phyloP scores from a whole-genome alignment of 2,888 invertebrate genomes.

The Brachyptera putata region DNA sequence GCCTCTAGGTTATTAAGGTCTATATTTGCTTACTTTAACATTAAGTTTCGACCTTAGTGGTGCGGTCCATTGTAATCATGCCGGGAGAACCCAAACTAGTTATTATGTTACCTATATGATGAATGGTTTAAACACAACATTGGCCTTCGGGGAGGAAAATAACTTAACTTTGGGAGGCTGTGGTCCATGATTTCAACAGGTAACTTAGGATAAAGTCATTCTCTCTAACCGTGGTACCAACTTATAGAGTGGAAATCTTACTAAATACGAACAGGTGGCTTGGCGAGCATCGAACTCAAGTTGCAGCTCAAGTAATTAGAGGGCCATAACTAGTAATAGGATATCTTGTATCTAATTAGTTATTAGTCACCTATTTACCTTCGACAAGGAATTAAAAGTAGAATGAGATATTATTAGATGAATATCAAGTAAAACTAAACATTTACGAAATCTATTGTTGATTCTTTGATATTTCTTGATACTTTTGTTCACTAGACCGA shows the following conservation, averaged over 20 bases:
- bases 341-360: too few relatives aligned
- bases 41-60: constrained; percentile 30
- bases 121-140: constrained; percentile 23
- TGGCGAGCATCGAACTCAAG: neutral
- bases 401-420: too few relatives aligned
- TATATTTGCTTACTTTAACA: constrained; percentile 30
- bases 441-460: too few relatives aligned
- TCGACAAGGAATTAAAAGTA: too few relatives aligned
- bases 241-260: neutral
- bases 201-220: constrained; percentile 17
- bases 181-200: constrained; percentile 16
- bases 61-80: constrained; percentile 27
- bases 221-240: neutral
- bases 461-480: too few relatives aligned
- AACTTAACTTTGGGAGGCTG: constrained; percentile 24
- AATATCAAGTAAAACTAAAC: too few relatives aligned
- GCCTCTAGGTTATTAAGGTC: constrained; percentile 25
- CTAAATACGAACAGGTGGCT: constrained; percentile 1
- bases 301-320: neutral
- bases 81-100: constrained; percentile 26
- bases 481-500: too few relatives aligned
- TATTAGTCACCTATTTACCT: too few relatives aligned
- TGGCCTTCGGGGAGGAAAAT: constrained; percentile 23
- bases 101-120: constrained; percentile 29
- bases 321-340: too few relatives aligned